Conservation (phyloP, 1,140 invertebrate species). For the Gonioctena quinquepunctata region DNA sequence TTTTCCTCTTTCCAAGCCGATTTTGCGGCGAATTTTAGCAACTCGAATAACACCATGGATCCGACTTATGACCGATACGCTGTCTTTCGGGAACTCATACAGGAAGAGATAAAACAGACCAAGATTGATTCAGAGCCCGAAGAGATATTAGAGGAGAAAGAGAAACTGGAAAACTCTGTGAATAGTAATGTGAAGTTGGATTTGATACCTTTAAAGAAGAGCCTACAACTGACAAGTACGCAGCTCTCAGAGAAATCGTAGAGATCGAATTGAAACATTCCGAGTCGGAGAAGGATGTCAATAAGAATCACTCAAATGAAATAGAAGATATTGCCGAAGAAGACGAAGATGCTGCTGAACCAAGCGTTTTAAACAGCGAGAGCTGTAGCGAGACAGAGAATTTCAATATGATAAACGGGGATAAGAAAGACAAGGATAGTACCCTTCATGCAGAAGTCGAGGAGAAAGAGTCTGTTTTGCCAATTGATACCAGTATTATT, state of each 20-base stretch:
- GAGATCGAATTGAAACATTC: conserved; percentile 51
- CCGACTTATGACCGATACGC: conserved; percentile 75
- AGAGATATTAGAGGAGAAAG: conserved; percentile 52
- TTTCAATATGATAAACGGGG: conserved; percentile 45
- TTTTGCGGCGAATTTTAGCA: conserved; percentile 68
- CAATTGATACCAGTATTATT: conserved; percentile 36
- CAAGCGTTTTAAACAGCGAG: conserved; percentile 28
- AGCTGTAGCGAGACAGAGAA: conserved; percentile 26
- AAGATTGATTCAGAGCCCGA: conserved; percentile 56
- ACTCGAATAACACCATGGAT: conserved; percentile 56
- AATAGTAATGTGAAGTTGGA: conserved; percentile 16
- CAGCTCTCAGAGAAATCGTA: conserved; percentile 71
- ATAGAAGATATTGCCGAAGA: conserved; percentile 59
- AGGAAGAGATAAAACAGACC: conserved; percentile 65
- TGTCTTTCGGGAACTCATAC: conserved; percentile 80
- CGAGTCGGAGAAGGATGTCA: conserved; percentile 33
- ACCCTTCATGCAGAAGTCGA: conserved; percentile 40
- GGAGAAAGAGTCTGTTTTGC: conserved; percentile 24
- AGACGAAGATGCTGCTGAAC: conserved; percentile 55
- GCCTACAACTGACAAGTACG: conserved; percentile 64
- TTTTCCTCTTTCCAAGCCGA: conserved; percentile 61
- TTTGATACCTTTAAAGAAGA: conserved; percentile 45
- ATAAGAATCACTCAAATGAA: conserved; percentile 35
- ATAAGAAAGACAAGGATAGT: conserved; percentile 46
- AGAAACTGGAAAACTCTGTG: conserved; percentile 43